These are phyloP conservation scores for Drosophila lini DNA, from an alignment of 1,140 invertebrate species.

Conservation along the genomic window DNA sequence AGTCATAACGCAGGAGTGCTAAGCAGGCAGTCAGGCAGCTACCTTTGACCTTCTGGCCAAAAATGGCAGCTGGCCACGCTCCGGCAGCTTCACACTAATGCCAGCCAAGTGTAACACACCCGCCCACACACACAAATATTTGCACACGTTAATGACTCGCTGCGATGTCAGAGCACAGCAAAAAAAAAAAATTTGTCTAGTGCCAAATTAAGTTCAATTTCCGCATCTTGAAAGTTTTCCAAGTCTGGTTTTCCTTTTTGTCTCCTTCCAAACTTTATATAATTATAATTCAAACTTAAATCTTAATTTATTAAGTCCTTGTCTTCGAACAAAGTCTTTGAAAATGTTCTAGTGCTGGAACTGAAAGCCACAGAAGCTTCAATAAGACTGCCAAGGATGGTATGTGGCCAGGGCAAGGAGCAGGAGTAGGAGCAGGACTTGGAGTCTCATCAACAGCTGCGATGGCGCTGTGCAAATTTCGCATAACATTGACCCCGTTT, in stretches of 20 bases:
- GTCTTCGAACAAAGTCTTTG: not conserved
- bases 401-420: not conserved
- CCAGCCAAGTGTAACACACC: constrained; percentile 45
- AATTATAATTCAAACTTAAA: not conserved
- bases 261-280: no score
- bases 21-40: constrained; percentile 19
- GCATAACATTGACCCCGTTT: constrained; percentile 74
- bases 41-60: constrained; percentile 70
- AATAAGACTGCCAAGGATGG: constrained; percentile 17
- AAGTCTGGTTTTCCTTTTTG: not conserved
- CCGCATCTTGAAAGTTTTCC: not conserved
- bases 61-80: constrained; percentile 64
- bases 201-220: not conserved
- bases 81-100: constrained; percentile 61
- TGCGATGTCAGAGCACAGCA: constrained; percentile 24
- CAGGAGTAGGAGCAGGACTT: not conserved
- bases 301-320: not conserved
- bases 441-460: not conserved
- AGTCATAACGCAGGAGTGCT: constrained; percentile 41
- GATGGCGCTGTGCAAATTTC: constrained; percentile 40
- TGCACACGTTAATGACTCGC: constrained; percentile 74
- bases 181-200: constrained; percentile 2
- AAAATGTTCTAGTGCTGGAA: not conserved
- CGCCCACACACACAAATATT: constrained; percentile 63
- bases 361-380: constrained; percentile 21